phyloP scores from a whole-genome alignment of 2,888 invertebrate genomes.

The Callyntrura sp. region DNA sequence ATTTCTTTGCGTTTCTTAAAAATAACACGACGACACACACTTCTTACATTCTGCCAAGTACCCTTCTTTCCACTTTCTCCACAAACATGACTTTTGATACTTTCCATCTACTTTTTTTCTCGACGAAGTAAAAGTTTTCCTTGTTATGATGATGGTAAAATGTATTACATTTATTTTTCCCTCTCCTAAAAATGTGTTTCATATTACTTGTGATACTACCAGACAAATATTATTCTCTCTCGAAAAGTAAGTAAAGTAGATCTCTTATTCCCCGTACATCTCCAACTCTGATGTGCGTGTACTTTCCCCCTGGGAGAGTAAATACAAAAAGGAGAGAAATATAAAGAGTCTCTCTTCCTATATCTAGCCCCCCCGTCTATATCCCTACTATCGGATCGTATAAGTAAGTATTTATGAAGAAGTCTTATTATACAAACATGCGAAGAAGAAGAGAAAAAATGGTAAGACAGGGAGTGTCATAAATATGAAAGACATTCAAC shows the following conservation, averaged over 20 bases:
- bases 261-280: constrained; percentile 24
- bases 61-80: not conserved
- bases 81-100: constrained; percentile 5
- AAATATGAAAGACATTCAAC: constrained; percentile 62
- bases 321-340: not conserved
- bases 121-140: not conserved
- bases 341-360: not conserved
- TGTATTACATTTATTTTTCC: constrained; percentile 5
- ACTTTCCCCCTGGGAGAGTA: constrained; percentile 12
- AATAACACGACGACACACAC: too few species aligned
- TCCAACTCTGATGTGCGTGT: constrained; percentile 8
- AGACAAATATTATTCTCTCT: constrained; percentile 36
- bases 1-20: not conserved
- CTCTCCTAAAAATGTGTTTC: not conserved
- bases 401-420: too few species aligned
- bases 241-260: constrained; percentile 12
- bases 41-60: not conserved
- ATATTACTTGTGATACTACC: not conserved
- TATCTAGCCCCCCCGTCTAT: too few species aligned
- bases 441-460: not conserved
- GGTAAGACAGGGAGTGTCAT: constrained; percentile 30
- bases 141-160: not conserved
- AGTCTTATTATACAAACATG: not conserved
- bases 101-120: not conserved
- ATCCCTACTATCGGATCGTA: too few species aligned